Evolutionary conservation across 2,888 invertebrate species (phyloP), one percentile per base, ranked within the genome.

Genomic region (Lepidochitona cinerea): DNA sequence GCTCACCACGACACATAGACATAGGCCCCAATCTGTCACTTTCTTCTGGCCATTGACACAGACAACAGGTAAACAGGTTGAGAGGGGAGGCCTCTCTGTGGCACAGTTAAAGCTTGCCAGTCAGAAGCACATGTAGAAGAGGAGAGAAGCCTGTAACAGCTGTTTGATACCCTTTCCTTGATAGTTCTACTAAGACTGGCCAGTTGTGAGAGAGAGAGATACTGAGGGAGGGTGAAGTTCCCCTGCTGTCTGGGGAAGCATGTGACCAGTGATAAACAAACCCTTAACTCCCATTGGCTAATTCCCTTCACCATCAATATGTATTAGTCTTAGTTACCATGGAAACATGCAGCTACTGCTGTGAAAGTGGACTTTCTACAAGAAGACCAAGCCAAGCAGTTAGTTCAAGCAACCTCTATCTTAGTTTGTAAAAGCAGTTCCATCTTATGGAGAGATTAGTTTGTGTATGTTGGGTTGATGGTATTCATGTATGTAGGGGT

Each of bases 321-420:
- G 59, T 59, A 59, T 59, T 49, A 37, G 7, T 71, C 71, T 37
- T 71, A 52, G 71, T 71, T 65, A 52, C 71, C 71, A 71, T 66
- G 71, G 71, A 32, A 66, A 71, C 65, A 49, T 71, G 59, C 59
- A 29, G 26, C 59, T 59, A 49, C 49, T 49, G 49, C 49, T 49
- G 7, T 7, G 3, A n/a, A 23, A 23, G 3, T 49, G 49, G 7
- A 41, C 9, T 9, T 9, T 12, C 18, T 41, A 49, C 49, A 49
- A 23, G 49, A 49, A 18, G 3, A 49, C 49, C 18, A 23, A 18
- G n/a, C 49, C 49, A 5, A 49, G 23, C 49, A 18, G 3, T 2
- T 49, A 49, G 49, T 18, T n/a, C 49, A 49, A 49, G 49, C 49
- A 49, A 49, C n/a, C 49, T 4, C n/a, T 18, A 49, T 4, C n/a